Conservation (phyloP, 2,888 invertebrate species). For the Lochmaea capreae region DNA sequence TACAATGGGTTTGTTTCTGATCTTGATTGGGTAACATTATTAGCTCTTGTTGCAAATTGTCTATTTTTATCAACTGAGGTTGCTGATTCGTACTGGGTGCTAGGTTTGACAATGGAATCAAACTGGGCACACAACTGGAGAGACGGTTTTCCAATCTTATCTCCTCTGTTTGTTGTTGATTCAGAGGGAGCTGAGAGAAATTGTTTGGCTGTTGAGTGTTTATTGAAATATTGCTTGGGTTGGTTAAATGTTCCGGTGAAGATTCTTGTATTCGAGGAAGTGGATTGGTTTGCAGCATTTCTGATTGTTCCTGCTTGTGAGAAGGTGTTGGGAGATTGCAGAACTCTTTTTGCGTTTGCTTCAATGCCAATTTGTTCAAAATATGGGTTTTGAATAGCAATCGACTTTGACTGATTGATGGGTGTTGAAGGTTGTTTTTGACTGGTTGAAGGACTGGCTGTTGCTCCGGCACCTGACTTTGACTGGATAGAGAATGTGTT, state of each 20-base stretch:
- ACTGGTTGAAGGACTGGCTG: not conserved
- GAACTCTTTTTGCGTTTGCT: conserved; percentile 18
- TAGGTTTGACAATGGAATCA: conserved; percentile 11
- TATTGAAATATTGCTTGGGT: conserved; percentile 8
- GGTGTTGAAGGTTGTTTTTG: not conserved
- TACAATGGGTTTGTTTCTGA: conserved; percentile 15
- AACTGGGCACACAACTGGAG: conserved; percentile 9
- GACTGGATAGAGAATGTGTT: conserved; percentile 1
- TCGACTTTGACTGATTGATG: conserved; percentile 10
- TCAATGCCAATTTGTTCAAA: conserved; percentile 12
- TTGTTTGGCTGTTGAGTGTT: conserved; percentile 8
- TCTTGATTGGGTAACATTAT: conserved; percentile 12
- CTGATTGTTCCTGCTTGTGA: conserved; percentile 16
- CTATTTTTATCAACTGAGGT: conserved; percentile 31
- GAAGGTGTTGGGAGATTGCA: conserved; percentile 16
- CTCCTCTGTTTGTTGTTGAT: conserved; percentile 11
- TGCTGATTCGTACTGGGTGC: conserved; percentile 19
- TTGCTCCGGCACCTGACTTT: not conserved
- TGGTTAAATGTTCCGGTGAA: not conserved
- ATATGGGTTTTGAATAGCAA: conserved; percentile 10
- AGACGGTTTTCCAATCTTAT: conserved; percentile 13
- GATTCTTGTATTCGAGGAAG: not conserved
- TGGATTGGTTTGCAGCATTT: conserved; percentile 13
- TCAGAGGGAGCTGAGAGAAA: conserved; percentile 3
- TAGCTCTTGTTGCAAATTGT: conserved; percentile 18